phyloP scores from a whole-genome alignment of 2,888 invertebrate species.

The Uropetala carovei region DNA sequence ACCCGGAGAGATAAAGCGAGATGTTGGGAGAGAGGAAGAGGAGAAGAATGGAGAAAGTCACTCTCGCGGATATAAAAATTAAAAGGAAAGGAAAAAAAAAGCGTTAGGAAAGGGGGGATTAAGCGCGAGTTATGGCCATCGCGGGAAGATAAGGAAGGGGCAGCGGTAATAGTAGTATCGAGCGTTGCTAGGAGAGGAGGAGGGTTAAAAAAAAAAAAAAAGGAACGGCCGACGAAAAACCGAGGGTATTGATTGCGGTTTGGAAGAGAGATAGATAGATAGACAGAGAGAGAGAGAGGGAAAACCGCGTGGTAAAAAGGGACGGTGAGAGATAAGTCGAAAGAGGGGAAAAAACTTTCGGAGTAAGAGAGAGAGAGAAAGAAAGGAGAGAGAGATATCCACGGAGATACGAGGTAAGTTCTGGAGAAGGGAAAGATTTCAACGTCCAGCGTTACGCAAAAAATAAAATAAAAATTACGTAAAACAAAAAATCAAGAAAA shows the following conservation, averaged over 20 bases:
- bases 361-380: neutral
- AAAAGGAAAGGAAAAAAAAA: no score
- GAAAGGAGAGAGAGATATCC: neutral
- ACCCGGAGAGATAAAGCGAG: no score
- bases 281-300: neutral
- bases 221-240: neutral
- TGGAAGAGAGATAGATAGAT: neutral
- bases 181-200: neutral
- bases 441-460: neutral
- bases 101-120: neutral
- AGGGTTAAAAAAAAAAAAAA: neutral
- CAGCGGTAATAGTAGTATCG: neutral
- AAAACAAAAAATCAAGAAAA: no score
- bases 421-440: neutral
- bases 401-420: slow-evolving; percentile 5
- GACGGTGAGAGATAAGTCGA: neutral
- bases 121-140: neutral
- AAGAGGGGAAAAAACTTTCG: neutral
- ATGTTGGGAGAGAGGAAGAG: no score
- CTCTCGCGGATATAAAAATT: no score
- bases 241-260: neutral
- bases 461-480: slow-evolving; percentile 20
- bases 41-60: no score
- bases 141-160: neutral
- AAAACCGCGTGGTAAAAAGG: slow-evolving; percentile 1